Evolutionary conservation across 2,113 vertebrate species (phyloP), one percentile per base, ranked within the genome.

Genomic region (Edolisoma coerulescens): DNA sequence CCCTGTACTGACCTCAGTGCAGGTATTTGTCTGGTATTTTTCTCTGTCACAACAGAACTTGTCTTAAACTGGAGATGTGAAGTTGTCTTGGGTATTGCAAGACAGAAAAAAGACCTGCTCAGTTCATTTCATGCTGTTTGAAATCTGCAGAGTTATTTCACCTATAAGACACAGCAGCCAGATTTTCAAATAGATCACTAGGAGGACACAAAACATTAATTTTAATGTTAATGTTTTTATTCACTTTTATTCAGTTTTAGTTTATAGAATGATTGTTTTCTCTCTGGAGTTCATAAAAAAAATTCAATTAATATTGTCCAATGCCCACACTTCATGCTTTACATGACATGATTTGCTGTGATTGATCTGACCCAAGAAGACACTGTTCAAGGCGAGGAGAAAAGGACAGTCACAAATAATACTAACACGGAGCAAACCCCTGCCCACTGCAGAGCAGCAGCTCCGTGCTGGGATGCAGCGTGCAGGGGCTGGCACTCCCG

Each of bases 241-340:
- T 69, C 9, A 12, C 47, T 77, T 50, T 17, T 17, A 9, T 73
- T 89, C 8, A 42, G 3, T 68, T 42, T 70, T 26, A 28, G 4
- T 30, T 89, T 95, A 89, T 35, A 77, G 59, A 96, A 77, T 56
- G 7, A 78, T 21, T 52, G 6, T n/a, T 53, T 84, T 89, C 63
- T 64, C 28, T 45, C 27, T 71, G 60, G 59, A 90, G 13, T 30
- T 27, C 76, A 67, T 41, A 90, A 71, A 93, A 93, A 73, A 15
- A 44, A 3, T 78, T 84, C 65, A 32, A 9, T 78, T 78, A 47
- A 75, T 64, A 70, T 32, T 82, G 18, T 68, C 54, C 64, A 44
- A 26, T 24, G 49, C n/a, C 59, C 14, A 1, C 17, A 44, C 11
- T 75, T 57, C 20, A 23, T 59, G 39, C n/a, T 70, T 91, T 53